Evolutionary conservation across 2,113 vertebrate species (phyloP).

Genomic region (Setophaga petechia): DNA sequence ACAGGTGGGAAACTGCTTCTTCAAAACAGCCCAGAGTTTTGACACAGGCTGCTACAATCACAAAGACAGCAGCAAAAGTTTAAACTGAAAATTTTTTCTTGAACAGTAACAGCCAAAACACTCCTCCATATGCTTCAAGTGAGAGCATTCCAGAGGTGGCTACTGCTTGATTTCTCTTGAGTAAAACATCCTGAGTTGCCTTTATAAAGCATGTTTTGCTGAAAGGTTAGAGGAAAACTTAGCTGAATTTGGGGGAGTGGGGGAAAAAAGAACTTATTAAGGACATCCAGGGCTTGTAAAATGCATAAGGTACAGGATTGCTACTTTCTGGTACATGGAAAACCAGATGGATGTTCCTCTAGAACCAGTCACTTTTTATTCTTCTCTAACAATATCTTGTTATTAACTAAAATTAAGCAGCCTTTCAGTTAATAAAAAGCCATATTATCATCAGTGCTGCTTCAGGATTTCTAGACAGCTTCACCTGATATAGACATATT

Average conservation of each 20-base stretch:
- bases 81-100: constrained; percentile 3
- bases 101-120: neutral
- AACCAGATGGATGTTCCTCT: neutral
- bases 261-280: neutral
- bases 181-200: neutral
- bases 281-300: neutral
- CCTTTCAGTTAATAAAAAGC: neutral
- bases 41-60: neutral
- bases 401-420: neutral
- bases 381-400: neutral
- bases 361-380: neutral
- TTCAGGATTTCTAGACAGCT: neutral
- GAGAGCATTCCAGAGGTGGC: neutral
- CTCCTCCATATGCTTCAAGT: neutral
- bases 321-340: neutral
- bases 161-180: neutral
- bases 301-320: neutral
- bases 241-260: neutral
- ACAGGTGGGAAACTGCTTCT: constrained; percentile 30
- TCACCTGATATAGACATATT: neutral
- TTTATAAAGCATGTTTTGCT: neutral
- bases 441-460: neutral
- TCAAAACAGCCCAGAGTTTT: neutral
- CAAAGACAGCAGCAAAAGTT: neutral
- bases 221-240: neutral